Percentiles rank a stretch among this genome's conserved stretches.
These are phyloP conservation scores for Drosophila melanogaster DNA, from an alignment of 1,140 invertebrate genomes.

Conservation along the genomic window DNA sequence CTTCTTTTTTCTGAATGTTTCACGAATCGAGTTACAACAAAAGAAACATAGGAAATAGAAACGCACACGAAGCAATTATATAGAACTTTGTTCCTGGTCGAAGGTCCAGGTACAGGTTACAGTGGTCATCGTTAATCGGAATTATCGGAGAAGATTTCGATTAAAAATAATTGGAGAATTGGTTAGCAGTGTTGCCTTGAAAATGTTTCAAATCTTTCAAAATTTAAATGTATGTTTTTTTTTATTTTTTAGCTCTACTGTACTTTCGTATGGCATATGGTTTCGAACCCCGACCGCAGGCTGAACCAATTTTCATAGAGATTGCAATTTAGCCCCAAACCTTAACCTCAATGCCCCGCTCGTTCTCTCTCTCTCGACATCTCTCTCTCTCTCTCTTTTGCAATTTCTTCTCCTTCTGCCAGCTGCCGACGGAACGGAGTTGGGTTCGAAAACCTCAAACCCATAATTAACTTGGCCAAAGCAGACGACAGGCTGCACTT, in stretches of 20 bases:
- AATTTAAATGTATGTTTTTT: too few species aligned
- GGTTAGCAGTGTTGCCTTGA: too few species aligned
- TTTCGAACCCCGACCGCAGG: slow-evolving; percentile 50
- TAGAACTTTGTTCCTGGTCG: slow-evolving; percentile 27
- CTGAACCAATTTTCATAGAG: slow-evolving; percentile 70
- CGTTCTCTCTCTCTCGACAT: too few species aligned
- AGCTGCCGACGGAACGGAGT: slow-evolving; percentile 48
- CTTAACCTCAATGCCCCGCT: slow-evolving; percentile 2
- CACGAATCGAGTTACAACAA: slow-evolving; percentile 57
- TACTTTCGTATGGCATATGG: slow-evolving; percentile 32
- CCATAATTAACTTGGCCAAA: slow-evolving; percentile 79
- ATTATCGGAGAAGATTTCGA: too few species aligned
- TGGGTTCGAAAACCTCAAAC: slow-evolving; percentile 81
- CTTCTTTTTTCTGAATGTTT: slow-evolving; percentile 30
- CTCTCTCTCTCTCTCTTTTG: slow-evolving; percentile 5
- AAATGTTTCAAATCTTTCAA: too few species aligned
- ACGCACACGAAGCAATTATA: slow-evolving; percentile 43
- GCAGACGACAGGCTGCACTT: slow-evolving; percentile 58
- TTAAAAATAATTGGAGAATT: too few species aligned
- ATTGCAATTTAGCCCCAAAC: slow-evolving; percentile 52
- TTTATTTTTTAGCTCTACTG: not conserved
- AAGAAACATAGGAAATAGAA: slow-evolving; percentile 23
- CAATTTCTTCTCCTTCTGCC: slow-evolving; percentile 43
- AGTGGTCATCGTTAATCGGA: not conserved
- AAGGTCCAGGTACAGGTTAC: slow-evolving; percentile 9